Evolutionary conservation across 2,888 invertebrate genomes (phyloP).

Genomic region (Yponomeuta cagnagella): DNA sequence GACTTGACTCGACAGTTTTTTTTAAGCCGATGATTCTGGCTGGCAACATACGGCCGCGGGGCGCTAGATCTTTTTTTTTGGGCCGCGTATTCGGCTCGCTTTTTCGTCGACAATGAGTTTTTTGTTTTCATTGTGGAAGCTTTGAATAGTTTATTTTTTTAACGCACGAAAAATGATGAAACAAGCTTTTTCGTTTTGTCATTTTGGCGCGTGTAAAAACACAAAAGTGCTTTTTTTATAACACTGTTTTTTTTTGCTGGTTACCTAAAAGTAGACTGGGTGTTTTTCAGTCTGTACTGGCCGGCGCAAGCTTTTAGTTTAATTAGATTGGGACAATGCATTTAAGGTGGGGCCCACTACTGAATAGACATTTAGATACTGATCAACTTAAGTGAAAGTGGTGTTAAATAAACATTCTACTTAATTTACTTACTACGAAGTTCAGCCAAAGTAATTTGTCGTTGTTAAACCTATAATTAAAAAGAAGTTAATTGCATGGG

Average conservation of each 20-base stretch:
- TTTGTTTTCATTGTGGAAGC: conserved; percentile 11
- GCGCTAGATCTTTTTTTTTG: conserved; percentile 10
- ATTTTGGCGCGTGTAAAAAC: neutral
- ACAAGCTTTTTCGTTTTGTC: conserved; percentile 4
- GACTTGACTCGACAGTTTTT: conserved; percentile 57
- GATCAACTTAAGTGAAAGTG: conserved; percentile 21
- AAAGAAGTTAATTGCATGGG: neutral
- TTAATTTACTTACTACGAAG: neutral
- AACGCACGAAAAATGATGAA: conserved; percentile 7
- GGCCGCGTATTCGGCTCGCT: conserved; percentile 11
- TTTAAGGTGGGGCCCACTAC: conserved; percentile 3
- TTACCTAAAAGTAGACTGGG: conserved; percentile 1
- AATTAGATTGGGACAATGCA: conserved; percentile 30
- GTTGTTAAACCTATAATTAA: neutral
- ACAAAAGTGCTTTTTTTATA: neutral
- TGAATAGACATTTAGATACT: neutral
- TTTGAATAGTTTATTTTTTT: conserved; percentile 10
- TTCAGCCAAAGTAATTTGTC: neutral
- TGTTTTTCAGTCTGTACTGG: neutral
- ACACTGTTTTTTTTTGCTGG: conserved; percentile 12
- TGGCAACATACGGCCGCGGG: conserved; percentile 18
- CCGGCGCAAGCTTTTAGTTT: conserved; percentile 30
- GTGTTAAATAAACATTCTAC: conserved; percentile 18
- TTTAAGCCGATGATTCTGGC: conserved; percentile 43
- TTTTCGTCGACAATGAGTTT: conserved; percentile 10